Evolutionary conservation across 2,888 invertebrate genomes (phyloP), one percentile per base, ranked within the genome.

Genomic region (Napeogenes inachia): DNA sequence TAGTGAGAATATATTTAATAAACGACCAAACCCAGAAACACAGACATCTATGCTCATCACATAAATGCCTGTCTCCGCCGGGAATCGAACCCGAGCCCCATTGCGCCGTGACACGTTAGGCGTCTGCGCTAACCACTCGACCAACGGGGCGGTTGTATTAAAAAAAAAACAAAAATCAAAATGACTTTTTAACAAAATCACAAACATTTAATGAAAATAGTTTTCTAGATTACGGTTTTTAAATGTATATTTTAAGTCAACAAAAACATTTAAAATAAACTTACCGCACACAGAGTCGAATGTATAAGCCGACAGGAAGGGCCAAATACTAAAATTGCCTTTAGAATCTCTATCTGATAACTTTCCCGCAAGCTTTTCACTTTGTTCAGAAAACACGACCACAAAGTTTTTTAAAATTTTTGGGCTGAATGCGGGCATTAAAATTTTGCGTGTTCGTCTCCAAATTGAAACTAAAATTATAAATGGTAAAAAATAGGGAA

Each of bases 361-460:
- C 42, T 81, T 82, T 4, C 89, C 71, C 0, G 83, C 74, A 66
- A 95, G 75, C 54, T 87, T 86, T 12, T 83, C 77, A 50, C 92
- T 85, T 74, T 94, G 93, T 64, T 92, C 91, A 45, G 92, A 88
- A 77, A 94, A 94, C 0, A 94, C 88, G 2, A 91, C 87, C 2
- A 94, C 85, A 70, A 94, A 94, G 59, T 87, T 91, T 64, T 94
- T 92, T n/a, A 94, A 82, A 64, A 94, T 92, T 76, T 91, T 93
- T 64, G 93, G 94, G 73, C 93, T 94, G 74, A 94, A 94, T 0
- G 93, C 92, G 35, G 94, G 94, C 35, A 93, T 89, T 57, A 94
- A 76, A 61, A 93, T 80, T 77, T 93, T 94, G 4, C 94, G 82
- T 21, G 94, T 87, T 3, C 81, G 80, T 66, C 91, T 88, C 94